Evolutionary conservation across 2,888 invertebrate genomes (phyloP), one percentile per base, ranked within the genome.

Genomic region (Hyalella azteca): DNA sequence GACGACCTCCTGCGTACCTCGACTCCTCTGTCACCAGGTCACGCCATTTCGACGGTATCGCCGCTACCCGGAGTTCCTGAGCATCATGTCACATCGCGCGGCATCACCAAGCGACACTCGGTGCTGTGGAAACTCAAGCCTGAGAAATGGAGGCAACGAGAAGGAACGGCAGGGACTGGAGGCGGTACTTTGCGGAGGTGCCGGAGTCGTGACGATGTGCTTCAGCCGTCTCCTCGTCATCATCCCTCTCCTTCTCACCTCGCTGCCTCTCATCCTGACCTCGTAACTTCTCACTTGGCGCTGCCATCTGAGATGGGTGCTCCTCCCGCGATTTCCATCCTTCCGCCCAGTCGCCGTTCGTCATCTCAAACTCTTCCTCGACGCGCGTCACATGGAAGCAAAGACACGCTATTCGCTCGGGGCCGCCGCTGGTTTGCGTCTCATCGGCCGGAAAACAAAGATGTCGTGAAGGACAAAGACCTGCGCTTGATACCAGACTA

Each of bases 181-280:
- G 66, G 66, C 5, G 80, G 83, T 7, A 81, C 81, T 0, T 66
- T 83, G 41, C 81, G 83, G 1, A 66, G 83, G 13, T 81, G 79
- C 26, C 41, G 83, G 22, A 83, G 83, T 54, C 78, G 81, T 41
- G 83, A 83, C 41, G 83, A 83, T 39, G 83, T 81, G 26, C 79
- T 83, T 9, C 66, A 66, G 26, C 78, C 77, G 26, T 75, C 77
- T 7, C 59, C 49, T 39, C 77, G 80, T 22, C 66, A 59, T 5
- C 73, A 50, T 36, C 66, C 66, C 36, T 7, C 66, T 36, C 66
- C 66, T 3, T 66, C 66, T 5, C 78, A 77, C 7, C 78, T 79
- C 26, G 78, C 77, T 41, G 83, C 81, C 9, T 83, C 83, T 19
- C 83, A 83, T 45, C 83, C 83, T 59, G 83, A 83, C 39, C 80